Evolutionary conservation across 2,113 vertebrate species (phyloP).

Genomic region (Pyrgilauda ruficollis): DNA sequence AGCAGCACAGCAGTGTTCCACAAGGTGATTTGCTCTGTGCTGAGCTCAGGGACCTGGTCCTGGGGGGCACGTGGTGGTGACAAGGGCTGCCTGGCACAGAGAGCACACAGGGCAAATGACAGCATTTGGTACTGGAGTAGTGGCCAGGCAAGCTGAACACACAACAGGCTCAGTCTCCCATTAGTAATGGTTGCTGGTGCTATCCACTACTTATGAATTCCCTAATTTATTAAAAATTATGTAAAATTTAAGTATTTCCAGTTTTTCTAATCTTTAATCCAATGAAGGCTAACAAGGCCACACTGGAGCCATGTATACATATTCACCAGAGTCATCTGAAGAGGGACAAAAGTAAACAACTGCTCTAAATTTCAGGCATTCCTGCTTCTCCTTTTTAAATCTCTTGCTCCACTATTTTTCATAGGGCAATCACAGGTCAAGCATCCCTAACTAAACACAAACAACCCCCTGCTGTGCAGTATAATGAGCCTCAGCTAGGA

Average conservation of each 20-base stretch:
- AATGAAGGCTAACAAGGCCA: neutral
- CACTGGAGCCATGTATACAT: no score
- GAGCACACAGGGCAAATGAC: accelerated
- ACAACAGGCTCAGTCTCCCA: neutral
- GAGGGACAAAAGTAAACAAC: neutral
- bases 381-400: neutral
- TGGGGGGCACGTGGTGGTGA: accelerated
- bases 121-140: neutral
- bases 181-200: neutral
- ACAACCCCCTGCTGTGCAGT: neutral
- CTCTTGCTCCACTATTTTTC: neutral
- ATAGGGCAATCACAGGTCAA: neutral
- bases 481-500: neutral
- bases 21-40: accelerated
- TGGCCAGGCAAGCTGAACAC: neutral
- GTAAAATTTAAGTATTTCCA: neutral
- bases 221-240: neutral
- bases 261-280: neutral
- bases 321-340: neutral
- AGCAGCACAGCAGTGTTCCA: accelerated
- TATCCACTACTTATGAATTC: neutral
- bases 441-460: neutral
- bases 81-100: neutral
- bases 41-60: neutral
- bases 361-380: neutral